Evolutionary conservation across 2,113 vertebrate species (phyloP).

Genomic region (Calidris pugnax): DNA sequence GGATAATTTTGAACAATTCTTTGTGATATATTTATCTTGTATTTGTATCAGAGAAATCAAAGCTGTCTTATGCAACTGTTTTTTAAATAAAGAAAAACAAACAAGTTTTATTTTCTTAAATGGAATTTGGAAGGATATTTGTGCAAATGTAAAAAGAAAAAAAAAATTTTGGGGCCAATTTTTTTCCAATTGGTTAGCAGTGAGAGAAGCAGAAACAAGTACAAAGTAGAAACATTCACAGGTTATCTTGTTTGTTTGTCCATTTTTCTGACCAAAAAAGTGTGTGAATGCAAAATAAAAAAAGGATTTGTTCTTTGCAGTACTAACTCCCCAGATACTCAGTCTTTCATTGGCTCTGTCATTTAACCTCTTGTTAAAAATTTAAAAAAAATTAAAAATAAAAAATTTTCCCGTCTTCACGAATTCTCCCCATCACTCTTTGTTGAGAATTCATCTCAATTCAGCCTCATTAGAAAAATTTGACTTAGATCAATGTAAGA

Average conservation of each 20-base stretch:
- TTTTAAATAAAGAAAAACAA: no score
- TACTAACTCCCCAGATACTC: neutral
- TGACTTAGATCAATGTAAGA: neutral
- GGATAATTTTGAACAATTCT: no score
- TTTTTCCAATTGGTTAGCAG: neutral
- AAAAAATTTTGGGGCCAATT: neutral
- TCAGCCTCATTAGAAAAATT: neutral
- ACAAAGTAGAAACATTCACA: neutral
- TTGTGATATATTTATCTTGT: no score
- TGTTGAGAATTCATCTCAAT: neutral
- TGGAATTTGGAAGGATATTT: neutral
- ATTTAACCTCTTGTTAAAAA: neutral
- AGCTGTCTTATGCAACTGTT: no score
- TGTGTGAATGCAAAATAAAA: neutral
- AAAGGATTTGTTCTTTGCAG: neutral
- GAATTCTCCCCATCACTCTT: neutral
- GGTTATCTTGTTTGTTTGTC: neutral
- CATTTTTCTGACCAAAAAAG: neutral
- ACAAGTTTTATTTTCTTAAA: neutral
- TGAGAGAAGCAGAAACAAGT: neutral
- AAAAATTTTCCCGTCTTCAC: neutral
- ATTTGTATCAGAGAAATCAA: no score
- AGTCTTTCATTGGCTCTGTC: neutral
- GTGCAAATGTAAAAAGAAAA: neutral
- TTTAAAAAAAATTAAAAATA: neutral